phyloP scores from a whole-genome alignment of 2,888 invertebrate genomes.

The Coenonympha glycerion region DNA sequence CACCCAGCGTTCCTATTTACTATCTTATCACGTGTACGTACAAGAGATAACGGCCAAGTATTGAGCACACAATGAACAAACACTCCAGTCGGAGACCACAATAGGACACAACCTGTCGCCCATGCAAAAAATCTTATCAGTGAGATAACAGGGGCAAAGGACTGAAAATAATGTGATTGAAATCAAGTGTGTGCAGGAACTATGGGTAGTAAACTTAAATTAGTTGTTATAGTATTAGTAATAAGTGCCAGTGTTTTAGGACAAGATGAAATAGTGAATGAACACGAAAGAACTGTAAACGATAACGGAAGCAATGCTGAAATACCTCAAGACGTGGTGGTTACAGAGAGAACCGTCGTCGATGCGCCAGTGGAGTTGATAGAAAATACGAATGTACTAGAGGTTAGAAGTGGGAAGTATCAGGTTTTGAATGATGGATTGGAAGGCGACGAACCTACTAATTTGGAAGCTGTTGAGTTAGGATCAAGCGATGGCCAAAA shows the following conservation, averaged over 20 bases:
- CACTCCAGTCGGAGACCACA: slow-evolving; percentile 56
- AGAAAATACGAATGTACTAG: slow-evolving; percentile 38
- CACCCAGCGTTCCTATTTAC: slow-evolving; percentile 70
- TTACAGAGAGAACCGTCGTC: slow-evolving; percentile 29
- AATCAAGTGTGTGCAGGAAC: slow-evolving; percentile 37
- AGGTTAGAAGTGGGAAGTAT: slow-evolving; percentile 62
- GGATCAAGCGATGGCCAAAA: slow-evolving; percentile 44
- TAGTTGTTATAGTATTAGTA: slow-evolving; percentile 53
- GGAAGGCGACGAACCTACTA: slow-evolving; percentile 42
- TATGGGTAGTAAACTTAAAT: slow-evolving; percentile 58
- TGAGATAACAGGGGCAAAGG: slow-evolving; percentile 40
- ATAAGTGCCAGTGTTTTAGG: slow-evolving; percentile 58
- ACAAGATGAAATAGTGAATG: slow-evolving; percentile 49
- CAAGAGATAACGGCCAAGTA: slow-evolving; percentile 66
- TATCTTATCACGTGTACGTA: slow-evolving; percentile 70
- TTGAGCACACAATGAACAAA: slow-evolving; percentile 55
- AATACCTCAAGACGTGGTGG: slow-evolving; percentile 28
- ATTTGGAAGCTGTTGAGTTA: slow-evolving; percentile 48
- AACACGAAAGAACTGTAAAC: slow-evolving; percentile 43
- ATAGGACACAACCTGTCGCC: slow-evolving; percentile 59
- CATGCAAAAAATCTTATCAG: slow-evolving; percentile 39
- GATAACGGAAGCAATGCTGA: slow-evolving; percentile 36
- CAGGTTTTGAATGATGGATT: slow-evolving; percentile 53
- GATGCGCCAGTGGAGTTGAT: slow-evolving; percentile 44
- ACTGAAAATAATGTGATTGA: slow-evolving; percentile 52